A percentile compares a stretch with the other conserved stretches of the same genome.
These are phyloP conservation scores for Bellardia pandia DNA, from an alignment of 2,888 invertebrate genomes.

Conservation along the genomic window DNA sequence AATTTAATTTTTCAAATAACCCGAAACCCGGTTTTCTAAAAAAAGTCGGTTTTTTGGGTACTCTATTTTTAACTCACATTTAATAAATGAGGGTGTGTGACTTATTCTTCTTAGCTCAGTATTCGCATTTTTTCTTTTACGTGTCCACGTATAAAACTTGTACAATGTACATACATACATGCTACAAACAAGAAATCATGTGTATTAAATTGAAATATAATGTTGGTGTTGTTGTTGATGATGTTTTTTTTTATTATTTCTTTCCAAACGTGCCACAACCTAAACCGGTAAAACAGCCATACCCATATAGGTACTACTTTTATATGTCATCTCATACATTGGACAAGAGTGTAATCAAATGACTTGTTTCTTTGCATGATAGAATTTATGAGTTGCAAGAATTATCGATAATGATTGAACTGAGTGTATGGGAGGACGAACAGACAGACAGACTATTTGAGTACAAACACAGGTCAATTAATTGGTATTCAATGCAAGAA, in stretches of 20 bases:
- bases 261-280: conserved; percentile 59
- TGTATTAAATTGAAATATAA: conserved; percentile 39
- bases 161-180: background rate
- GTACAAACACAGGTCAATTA: conserved; percentile 43
- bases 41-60: no score
- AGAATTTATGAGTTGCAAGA: conserved; percentile 58
- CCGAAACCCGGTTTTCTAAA: no score
- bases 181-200: conserved; percentile 34
- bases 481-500: conserved; percentile 33
- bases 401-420: conserved; percentile 55
- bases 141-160: background rate
- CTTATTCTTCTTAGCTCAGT: conserved; percentile 4
- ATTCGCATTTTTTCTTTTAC: conserved; percentile 7
- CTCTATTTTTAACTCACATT: background rate
- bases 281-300: conserved; percentile 61
- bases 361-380: conserved; percentile 27
- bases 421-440: conserved; percentile 10
- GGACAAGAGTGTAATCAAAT: background rate
- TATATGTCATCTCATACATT: background rate
- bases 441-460: background rate
- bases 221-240: background rate
- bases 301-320: background rate
- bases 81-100: conserved; percentile 49
- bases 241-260: background rate
- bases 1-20: no score